phyloP scores from a whole-genome alignment of 92 coral and sea anemone species.

The Bergia puertoricense region DNA sequence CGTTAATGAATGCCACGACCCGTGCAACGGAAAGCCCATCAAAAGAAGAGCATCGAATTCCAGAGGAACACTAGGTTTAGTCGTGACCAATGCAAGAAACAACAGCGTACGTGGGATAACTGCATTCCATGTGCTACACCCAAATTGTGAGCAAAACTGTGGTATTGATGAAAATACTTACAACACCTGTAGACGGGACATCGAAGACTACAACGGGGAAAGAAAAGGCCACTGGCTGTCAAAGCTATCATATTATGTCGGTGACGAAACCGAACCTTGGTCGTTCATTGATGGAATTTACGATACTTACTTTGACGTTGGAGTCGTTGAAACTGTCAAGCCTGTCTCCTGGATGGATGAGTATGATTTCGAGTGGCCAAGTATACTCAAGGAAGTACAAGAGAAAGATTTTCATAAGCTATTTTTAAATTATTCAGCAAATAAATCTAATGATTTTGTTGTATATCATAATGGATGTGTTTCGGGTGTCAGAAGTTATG shows the following conservation, averaged over 20 bases:
- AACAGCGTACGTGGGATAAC: not conserved
- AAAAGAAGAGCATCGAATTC: not conserved
- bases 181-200: not conserved
- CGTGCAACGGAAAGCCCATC: not conserved
- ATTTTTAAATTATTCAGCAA: not conserved
- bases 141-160: not conserved
- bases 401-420: not conserved
- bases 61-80: not conserved
- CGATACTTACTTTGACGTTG: not conserved
- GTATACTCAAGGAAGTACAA: not conserved
- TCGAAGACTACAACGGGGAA: not conserved
- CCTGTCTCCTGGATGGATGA: no score
- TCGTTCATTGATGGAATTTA: not conserved
- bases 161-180: not conserved
- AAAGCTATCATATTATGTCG: not conserved
- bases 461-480: constrained; percentile 1
- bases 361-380: constrained; percentile 5
- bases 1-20: not conserved
- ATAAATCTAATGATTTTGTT: not conserved
- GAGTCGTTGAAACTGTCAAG: not conserved
- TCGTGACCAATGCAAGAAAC: not conserved
- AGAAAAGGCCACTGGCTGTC: not conserved
- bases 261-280: not conserved
- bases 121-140: not conserved
- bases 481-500: not conserved